Evolutionary conservation across 1,140 invertebrate species (phyloP), one percentile per base, ranked within the genome.

Genomic region (Eupristina koningsbergeri): DNA sequence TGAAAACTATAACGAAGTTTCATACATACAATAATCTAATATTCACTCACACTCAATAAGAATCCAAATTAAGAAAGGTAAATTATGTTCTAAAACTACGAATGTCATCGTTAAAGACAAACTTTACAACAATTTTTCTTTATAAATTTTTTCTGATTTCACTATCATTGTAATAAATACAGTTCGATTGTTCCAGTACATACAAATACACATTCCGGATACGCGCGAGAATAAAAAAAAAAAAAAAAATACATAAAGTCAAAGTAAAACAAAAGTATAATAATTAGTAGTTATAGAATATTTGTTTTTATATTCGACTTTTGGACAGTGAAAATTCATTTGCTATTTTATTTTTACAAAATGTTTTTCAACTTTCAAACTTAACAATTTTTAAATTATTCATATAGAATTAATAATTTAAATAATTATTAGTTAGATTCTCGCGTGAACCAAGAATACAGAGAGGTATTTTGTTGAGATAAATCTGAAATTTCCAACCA

Each of bases 1-100:
- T 81, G 41, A 22, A 75, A 82, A 82, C 58, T 76, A 82, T 29
- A 36, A 1, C 50, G 9, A 64, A 75, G 29, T 76, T 75, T 39
- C 29, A 76, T 36, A 64, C 19, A 41, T 39, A n/a, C 53, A 26
- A 73, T 22, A 41, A 47, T 13, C 34, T 22, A 74, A 81, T 2
- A 63, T 64, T 75, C 31, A 34, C 26, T 47, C 61, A 58, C 64
- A 64, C 19, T 8, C 3, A 34, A 19, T 74, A 81, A 74, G 53
- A 71, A 58, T 73, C 19, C 50, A 63, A 61, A 26, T 81, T 9
- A 26, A 74, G 26, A 63, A 61, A 74, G 2, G 0, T 74, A 47
- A 31, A 22, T 17, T 79, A 34, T 8, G 26, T 50, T 67, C 15
- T 79, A 81, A 45, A 74, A 50, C 17, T 74, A 81, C 7, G 53